Base-by-base conservation (phyloP, 2,113 vertebrate genomes). In the Ictalurus punctatus region DNA sequence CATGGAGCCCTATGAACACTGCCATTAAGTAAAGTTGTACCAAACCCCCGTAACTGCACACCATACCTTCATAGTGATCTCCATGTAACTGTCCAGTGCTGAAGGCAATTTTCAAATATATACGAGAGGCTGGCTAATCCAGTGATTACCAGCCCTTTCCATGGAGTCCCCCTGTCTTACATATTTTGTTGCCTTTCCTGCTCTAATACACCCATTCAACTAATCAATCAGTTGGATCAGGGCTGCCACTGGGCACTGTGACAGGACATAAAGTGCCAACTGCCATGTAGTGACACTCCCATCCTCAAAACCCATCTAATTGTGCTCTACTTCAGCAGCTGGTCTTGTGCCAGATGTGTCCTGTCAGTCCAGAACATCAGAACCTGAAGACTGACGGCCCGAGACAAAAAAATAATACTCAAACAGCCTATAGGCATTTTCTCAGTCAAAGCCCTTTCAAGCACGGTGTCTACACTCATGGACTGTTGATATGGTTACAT, bases 81-180 rank as follows among this genome's bases (percentile, higher is more conserved):
- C 63, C 10, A 40, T 83, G 78, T 23, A 65, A 54, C 81, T 89
- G 81, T 89, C 84, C 80, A 87, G 61, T 80, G 61, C 87, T 89
- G 71, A 83, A 86, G 21, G 21, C 23, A 40, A 84, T 40, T 59
- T 37, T 23, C 16, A 52, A 48, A 56, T 48, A n/a, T 13, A 56
- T 86, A 67, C 40, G 44, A 81, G 13, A 82, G 25, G 1, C 44
- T 56, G 56, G 65, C 3, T n/a, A 61, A 63, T n/a, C 59, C 34
- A 80, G 27, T 63, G 19, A 54, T 61, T 63, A 67, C 59, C 23
- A 61, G 30, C 25, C 54, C 19, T 86, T 10, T 56, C 0, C 16
- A 86, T 73, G 48, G 27, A 87, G 30, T 58, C 27, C 16, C 34
- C 48, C 48, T 84, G 61, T 69, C 6, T 84, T 69, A 52, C 25